A percentile compares a stretch with the other conserved stretches of the same genome.
phyloP scores from a whole-genome alignment of 2,888 invertebrate genomes.

The Drosophila colorata region DNA sequence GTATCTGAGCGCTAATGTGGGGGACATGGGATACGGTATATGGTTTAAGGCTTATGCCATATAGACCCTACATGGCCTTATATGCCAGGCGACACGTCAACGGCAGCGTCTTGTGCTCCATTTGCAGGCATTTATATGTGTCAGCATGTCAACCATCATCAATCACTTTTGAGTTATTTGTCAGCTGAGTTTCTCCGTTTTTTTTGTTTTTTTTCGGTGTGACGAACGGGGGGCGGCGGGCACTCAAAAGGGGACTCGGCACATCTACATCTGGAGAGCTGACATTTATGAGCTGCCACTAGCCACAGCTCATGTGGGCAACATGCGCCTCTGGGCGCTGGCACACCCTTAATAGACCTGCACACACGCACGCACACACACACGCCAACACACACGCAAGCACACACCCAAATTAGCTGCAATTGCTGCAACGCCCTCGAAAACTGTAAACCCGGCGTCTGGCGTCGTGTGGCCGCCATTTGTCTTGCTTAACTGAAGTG shows the following conservation, averaged over 20 bases:
- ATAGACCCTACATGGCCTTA: neutral
- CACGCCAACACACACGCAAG: neutral
- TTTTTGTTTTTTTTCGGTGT: constrained; percentile 1
- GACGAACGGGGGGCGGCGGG: neutral
- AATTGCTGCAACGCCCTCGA: constrained; percentile 20
- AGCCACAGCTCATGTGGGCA: constrained; percentile 42
- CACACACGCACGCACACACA: constrained; percentile 1
- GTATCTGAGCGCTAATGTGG: constrained; percentile 46
- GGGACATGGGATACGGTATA: constrained; percentile 36
- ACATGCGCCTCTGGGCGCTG: constrained; percentile 1
- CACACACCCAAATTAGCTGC: constrained; percentile 14
- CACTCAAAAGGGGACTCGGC: constrained; percentile 17
- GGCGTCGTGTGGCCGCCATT: constrained; percentile 44
- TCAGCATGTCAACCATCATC: constrained; percentile 75
- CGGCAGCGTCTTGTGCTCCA: constrained; percentile 67
- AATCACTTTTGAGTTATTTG: constrained; percentile 79
- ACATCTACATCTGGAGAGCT: constrained; percentile 40
- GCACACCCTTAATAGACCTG: constrained; percentile 11
- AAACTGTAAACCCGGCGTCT: constrained; percentile 14
- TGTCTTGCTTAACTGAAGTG: constrained; percentile 63
- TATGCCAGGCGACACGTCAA: constrained; percentile 58
- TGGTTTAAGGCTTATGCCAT: constrained; percentile 29
- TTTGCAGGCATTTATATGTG: constrained; percentile 78
- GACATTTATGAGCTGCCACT: constrained; percentile 74
- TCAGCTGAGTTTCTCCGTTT: constrained; percentile 55